These are phyloP conservation scores for Sitta europaea DNA, from an alignment of 2,113 vertebrate species.

Conservation along the genomic window DNA sequence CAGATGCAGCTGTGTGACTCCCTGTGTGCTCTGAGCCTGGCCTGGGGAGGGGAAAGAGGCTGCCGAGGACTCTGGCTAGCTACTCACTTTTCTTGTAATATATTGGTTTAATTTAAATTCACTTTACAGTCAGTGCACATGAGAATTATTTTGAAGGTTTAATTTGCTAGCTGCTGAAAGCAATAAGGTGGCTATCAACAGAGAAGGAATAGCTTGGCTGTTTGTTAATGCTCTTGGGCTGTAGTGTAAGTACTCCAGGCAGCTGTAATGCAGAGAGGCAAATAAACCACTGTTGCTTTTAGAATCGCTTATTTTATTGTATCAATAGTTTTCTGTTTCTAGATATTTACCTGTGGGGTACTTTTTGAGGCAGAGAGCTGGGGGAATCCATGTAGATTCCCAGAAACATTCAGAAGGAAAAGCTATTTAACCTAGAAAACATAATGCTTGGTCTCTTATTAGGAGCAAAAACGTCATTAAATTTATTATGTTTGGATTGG, in stretches of 20 bases:
- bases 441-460: neutral
- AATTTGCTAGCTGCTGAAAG: constrained; percentile 72
- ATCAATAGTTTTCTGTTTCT: constrained; percentile 33
- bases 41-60: neutral
- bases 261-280: constrained; percentile 3
- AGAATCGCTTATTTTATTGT: constrained; percentile 33
- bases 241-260: neutral
- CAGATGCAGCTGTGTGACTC: neutral
- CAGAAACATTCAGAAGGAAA: neutral
- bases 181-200: constrained; percentile 59
- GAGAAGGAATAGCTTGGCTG: constrained; percentile 53
- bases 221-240: constrained; percentile 53
- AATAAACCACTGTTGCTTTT: constrained; percentile 36
- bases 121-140: constrained; percentile 69
- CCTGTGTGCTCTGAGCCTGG: neutral
- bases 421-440: constrained; percentile 26
- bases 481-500: constrained; percentile 52
- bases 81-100: constrained; percentile 48
- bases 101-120: constrained; percentile 75
- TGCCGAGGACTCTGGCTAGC: constrained; percentile 33
- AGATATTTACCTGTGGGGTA: neutral
- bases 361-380: neutral
- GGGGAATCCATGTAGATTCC: neutral
- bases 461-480: neutral
- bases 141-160: constrained; percentile 74